phyloP scores from a whole-genome alignment of 2,797 vertebrate genomes.

The Anableps anableps region DNA sequence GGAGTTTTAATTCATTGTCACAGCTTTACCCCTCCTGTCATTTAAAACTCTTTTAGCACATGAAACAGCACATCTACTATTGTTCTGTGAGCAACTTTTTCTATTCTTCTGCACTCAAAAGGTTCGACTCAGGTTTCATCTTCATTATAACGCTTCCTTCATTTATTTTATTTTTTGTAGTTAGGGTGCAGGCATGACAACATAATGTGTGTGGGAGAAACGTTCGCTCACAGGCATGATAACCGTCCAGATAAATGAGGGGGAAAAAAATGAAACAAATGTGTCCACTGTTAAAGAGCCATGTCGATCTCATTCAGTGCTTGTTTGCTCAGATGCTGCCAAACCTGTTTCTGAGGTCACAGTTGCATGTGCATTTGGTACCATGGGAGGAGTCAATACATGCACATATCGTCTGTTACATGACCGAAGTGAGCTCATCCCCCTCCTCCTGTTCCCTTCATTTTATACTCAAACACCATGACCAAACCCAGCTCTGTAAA shows the following conservation, averaged over 20 bases:
- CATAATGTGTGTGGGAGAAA: background rate
- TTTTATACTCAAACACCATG: slow-evolving; percentile 31
- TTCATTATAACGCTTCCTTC: slow-evolving; percentile 3
- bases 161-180: background rate
- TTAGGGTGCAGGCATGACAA: background rate
- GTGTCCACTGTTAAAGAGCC: background rate
- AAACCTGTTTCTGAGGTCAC: slow-evolving; percentile 67
- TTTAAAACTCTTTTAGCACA: slow-evolving; percentile 3
- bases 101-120: slow-evolving; percentile 31
- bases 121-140: slow-evolving; percentile 53
- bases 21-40: background rate
- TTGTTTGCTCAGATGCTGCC: slow-evolving; percentile 48
- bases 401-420: slow-evolving; percentile 18
- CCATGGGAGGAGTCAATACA: slow-evolving; percentile 45
- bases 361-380: slow-evolving; percentile 30
- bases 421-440: slow-evolving; percentile 15
- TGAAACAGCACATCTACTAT: slow-evolving; percentile 22
- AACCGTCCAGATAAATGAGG: background rate
- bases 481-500: slow-evolving; percentile 10
- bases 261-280: background rate
- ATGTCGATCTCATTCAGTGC: slow-evolving; percentile 56
- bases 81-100: slow-evolving; percentile 20
- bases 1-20: background rate
- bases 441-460: slow-evolving; percentile 16
- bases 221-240: background rate